Percentiles rank a stretch among this genome's conserved stretches.
These are phyloP conservation scores for Nesogale talazaci DNA, from an alignment of 2,113 vertebrate genomes.

Conservation along the genomic window DNA sequence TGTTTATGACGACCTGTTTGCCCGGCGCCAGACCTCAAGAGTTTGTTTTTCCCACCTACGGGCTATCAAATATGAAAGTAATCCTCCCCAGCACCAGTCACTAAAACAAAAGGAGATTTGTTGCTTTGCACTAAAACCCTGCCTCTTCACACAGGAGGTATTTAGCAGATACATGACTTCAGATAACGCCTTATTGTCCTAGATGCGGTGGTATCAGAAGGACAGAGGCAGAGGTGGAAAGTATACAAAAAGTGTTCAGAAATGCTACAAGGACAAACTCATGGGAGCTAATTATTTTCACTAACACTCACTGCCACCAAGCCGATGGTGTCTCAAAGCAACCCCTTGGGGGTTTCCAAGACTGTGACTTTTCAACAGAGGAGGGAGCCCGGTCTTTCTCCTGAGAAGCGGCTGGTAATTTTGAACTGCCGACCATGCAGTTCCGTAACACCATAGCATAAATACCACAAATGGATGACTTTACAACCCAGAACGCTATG, in stretches of 20 bases:
- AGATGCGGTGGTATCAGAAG: background rate
- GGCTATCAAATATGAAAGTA: constrained; percentile 8
- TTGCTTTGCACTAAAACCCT: background rate
- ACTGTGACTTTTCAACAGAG: no score
- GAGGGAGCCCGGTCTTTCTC: no score
- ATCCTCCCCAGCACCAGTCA: background rate
- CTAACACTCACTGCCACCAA: no score
- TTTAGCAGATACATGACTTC: background rate
- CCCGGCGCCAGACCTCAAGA: background rate
- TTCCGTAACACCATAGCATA: no score
- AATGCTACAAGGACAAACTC: background rate
- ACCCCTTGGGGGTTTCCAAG: no score
- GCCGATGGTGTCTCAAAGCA: no score
- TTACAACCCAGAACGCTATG: no score
- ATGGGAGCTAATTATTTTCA: no score
- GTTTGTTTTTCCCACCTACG: background rate
- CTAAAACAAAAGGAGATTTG: background rate
- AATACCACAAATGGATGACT: no score
- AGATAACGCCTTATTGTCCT: background rate
- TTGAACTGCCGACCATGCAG: no score
- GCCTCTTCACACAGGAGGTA: background rate
- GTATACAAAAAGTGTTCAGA: background rate
- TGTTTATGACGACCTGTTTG: background rate
- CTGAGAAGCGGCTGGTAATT: no score
- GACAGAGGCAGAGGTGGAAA: background rate